Percentiles rank a stretch among this genome's conserved stretches.
These are phyloP conservation scores for Tenthredo distinguenda DNA, from an alignment of 2,888 invertebrate species.

Conservation along the genomic window DNA sequence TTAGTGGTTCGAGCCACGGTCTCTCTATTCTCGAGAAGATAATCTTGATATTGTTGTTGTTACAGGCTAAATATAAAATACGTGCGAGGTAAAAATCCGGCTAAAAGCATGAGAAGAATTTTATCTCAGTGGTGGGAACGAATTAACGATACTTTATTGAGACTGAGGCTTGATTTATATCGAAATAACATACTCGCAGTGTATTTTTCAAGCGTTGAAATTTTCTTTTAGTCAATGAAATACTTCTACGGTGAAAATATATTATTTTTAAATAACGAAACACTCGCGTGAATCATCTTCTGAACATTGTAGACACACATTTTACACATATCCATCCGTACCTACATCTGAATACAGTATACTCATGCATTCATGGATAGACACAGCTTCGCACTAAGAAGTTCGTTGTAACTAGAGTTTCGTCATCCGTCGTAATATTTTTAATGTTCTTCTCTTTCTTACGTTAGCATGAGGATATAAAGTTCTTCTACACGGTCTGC, in stretches of 20 bases:
- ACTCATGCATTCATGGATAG: not conserved
- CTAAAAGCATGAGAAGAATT: not conserved
- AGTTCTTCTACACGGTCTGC: not conserved
- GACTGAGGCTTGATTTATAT: slow-evolving; percentile 17
- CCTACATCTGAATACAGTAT: not conserved
- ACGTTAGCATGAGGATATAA: not conserved
- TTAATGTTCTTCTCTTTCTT: slow-evolving; percentile 10
- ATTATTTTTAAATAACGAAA: slow-evolving; percentile 1
- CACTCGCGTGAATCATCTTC: slow-evolving; percentile 3
- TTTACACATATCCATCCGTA: not conserved
- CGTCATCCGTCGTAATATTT: slow-evolving; percentile 16
- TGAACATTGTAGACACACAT: not conserved
- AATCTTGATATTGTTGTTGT: slow-evolving; percentile 2
- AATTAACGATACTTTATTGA: not conserved
- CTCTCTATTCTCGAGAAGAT: not conserved
- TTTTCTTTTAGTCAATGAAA: slow-evolving; percentile 9
- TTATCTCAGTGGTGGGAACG: not conserved
- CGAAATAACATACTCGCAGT: not conserved
- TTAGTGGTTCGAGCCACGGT: slow-evolving; percentile 5
- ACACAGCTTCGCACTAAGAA: slow-evolving; percentile 14
- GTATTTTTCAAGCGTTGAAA: not conserved
- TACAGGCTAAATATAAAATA: slow-evolving; percentile 15
- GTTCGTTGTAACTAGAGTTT: slow-evolving; percentile 18
- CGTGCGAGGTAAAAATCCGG: not conserved
- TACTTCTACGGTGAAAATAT: not conserved